A percentile compares a stretch with the other conserved stretches of the same genome.
Conservation (phyloP, 1,140 invertebrate species). For the Bursaphelenchus mucronatus region DNA sequence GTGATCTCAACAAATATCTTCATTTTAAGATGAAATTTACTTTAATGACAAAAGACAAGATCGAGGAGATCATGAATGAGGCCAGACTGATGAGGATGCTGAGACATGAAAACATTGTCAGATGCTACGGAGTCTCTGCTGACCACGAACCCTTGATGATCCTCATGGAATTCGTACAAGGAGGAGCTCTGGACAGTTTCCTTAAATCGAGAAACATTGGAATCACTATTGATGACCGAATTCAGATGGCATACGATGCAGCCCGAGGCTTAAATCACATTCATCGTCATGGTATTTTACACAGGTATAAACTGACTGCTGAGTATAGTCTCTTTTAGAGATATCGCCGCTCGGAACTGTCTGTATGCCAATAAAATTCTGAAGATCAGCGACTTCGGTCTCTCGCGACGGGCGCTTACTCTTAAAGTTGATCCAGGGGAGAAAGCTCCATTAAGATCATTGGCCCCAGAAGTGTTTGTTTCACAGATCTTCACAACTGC, state of each 20-base stretch:
- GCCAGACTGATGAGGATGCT: slow-evolving; percentile 32
- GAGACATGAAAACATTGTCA: slow-evolving; percentile 34
- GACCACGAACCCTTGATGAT: slow-evolving; percentile 34
- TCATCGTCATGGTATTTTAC: slow-evolving; percentile 24
- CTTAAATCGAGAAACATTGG: slow-evolving; percentile 28
- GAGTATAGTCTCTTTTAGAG: not conserved
- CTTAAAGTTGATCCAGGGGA: slow-evolving; percentile 38
- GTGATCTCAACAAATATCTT: slow-evolving; percentile 11
- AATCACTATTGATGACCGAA: slow-evolving; percentile 18
- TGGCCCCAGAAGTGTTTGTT: slow-evolving; percentile 29
- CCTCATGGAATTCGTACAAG: slow-evolving; percentile 22
- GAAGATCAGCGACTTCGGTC: slow-evolving; percentile 42
- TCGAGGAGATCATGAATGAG: slow-evolving; percentile 32
- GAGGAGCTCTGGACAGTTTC: slow-evolving; percentile 19
- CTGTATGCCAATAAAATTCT: slow-evolving; percentile 16
- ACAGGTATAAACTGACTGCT: not conserved
- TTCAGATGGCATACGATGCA: slow-evolving; percentile 31
- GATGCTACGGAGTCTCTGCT: slow-evolving; percentile 36
- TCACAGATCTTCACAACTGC: slow-evolving; percentile 29
- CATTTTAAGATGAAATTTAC: no score
- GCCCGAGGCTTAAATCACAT: slow-evolving; percentile 19
- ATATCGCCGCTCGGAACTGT: slow-evolving; percentile 25
- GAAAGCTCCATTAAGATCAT: slow-evolving; percentile 39
- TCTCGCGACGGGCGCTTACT: slow-evolving; percentile 29
- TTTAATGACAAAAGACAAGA: not conserved